Evolutionary conservation across 1,140 invertebrate species (phyloP).

Genomic region (Delia radicum): DNA sequence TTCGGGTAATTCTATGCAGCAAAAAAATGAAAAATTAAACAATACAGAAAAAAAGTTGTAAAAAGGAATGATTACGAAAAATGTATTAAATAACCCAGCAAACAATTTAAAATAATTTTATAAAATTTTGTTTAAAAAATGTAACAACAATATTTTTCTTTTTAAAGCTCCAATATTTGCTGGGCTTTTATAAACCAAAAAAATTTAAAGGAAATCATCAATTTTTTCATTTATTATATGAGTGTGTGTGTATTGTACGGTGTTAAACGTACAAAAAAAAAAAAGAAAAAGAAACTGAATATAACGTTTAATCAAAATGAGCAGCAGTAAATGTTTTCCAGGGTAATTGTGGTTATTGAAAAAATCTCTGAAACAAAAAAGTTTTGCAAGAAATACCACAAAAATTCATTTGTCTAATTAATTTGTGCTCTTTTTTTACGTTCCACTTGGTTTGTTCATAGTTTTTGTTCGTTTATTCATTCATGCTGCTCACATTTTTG

Average conservation of each 20-base stretch:
- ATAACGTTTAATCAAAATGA: slow-evolving; percentile 5
- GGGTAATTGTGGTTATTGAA: slow-evolving; percentile 19
- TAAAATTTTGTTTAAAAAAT: too few relatives aligned
- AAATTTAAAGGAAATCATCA: neutral
- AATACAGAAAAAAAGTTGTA: slow-evolving; percentile 22
- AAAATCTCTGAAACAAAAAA: neutral
- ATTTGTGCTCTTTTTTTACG: slow-evolving; percentile 17
- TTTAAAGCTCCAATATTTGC: too few relatives aligned
- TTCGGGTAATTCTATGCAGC: slow-evolving; percentile 66
- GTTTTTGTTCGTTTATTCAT: neutral
- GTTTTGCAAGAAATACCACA: slow-evolving; percentile 14
- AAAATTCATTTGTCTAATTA: slow-evolving; percentile 27
- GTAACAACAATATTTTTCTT: too few relatives aligned
- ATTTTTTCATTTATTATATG: neutral
- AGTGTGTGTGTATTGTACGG: neutral
- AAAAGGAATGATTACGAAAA: neutral
- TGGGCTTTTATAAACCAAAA: neutral
- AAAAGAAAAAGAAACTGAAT: neutral
- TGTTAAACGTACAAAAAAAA: neutral
- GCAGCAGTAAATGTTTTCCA: neutral
- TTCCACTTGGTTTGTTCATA: neutral
- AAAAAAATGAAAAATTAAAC: slow-evolving; percentile 18
- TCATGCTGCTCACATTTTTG: neutral
- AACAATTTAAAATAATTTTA: too few relatives aligned
- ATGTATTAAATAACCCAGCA: too few relatives aligned